Conservation (phyloP, 2,113 vertebrate genomes). For the Phainopepla nitens region DNA sequence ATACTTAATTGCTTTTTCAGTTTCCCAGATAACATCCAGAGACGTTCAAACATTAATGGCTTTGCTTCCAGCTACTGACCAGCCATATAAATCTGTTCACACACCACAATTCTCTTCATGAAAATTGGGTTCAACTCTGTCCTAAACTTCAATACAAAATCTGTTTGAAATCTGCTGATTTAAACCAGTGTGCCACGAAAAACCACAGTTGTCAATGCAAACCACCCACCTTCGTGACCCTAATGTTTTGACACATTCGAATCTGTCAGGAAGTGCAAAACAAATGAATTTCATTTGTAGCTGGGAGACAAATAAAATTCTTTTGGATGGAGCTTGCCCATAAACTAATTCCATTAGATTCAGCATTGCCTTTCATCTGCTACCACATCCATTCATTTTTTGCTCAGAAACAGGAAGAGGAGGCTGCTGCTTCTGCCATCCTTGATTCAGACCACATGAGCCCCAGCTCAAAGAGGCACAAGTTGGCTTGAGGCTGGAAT, state of each 20-base stretch:
- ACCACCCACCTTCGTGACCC: neutral
- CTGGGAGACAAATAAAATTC: constrained; percentile 8
- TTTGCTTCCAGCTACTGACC: constrained; percentile 42
- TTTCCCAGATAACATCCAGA: constrained; percentile 24
- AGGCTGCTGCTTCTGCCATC: neutral
- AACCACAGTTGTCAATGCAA: neutral
- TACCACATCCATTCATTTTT: constrained; percentile 5
- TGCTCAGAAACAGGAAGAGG: neutral
- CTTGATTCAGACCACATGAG: constrained; percentile 5
- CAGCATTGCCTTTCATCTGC: neutral
- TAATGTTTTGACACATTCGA: constrained; percentile 13
- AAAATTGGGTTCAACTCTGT: neutral
- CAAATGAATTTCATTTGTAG: constrained; percentile 27
- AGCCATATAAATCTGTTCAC: constrained; percentile 38
- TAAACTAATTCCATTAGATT: constrained; percentile 14
- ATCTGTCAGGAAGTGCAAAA: constrained; percentile 14
- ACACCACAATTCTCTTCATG: neutral
- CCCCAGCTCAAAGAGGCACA: neutral
- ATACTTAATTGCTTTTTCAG: constrained; percentile 5
- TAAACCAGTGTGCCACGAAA: constrained; percentile 7
- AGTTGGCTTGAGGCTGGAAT: neutral
- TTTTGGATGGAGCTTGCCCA: neutral
- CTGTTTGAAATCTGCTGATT: constrained; percentile 22
- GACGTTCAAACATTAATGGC: neutral
- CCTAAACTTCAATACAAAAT: constrained; percentile 17